Conservation (phyloP, 2,113 vertebrate genomes). For the Apteryx mantelli region DNA sequence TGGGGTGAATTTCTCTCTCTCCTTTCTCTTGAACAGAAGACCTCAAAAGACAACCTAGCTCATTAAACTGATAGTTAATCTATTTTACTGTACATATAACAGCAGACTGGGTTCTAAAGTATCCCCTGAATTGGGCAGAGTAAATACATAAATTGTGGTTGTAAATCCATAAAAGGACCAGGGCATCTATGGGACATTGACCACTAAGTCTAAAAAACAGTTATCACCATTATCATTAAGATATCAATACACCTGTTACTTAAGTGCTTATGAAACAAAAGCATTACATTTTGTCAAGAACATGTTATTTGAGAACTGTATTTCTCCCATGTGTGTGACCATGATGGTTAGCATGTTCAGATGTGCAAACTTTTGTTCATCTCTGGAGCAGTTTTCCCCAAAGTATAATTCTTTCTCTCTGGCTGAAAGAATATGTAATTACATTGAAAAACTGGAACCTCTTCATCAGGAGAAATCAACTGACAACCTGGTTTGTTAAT, state of each 20-base stretch:
- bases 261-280: not conserved
- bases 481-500: too few species aligned
- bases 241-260: not conserved
- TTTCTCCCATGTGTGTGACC: not conserved
- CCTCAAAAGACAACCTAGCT: not conserved
- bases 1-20: not conserved
- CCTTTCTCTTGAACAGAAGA: not conserved
- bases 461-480: not conserved
- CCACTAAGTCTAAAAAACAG: not conserved
- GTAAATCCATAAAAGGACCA: not conserved
- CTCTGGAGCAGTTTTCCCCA: not conserved
- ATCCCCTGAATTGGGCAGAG: not conserved
- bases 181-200: not conserved
- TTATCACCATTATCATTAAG: not conserved
- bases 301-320: not conserved
- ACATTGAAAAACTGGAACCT: too few species aligned
- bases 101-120: not conserved
- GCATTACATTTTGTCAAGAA: not conserved
- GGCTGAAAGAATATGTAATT: too few species aligned
- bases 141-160: not conserved
- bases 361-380: not conserved
- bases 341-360: not conserved
- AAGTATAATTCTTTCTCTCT: not conserved
- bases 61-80: not conserved
- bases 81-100: not conserved